These are phyloP conservation scores for Mus caroli DNA, from an alignment of 2,797 vertebrate genomes.

Conservation along the genomic window DNA sequence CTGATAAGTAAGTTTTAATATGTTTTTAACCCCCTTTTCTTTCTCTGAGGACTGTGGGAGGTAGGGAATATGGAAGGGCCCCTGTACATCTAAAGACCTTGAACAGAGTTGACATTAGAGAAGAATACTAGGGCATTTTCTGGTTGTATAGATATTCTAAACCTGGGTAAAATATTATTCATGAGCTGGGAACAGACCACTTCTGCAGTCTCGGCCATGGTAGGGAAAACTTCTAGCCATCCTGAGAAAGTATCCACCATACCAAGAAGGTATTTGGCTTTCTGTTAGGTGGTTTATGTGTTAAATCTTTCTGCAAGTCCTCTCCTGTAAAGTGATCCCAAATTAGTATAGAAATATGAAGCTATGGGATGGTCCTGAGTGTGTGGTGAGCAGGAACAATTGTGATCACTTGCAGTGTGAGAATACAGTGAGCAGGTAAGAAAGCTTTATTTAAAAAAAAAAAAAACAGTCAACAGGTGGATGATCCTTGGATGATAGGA, in stretches of 20 bases:
- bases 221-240: not conserved
- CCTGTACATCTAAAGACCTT: not conserved
- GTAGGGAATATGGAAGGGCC: not conserved
- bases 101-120: not conserved
- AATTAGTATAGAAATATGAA: too few species aligned
- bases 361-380: too few species aligned
- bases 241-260: not conserved
- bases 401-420: accelerated
- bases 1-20: not conserved
- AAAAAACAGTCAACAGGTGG: not conserved
- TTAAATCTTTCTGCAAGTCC: too few species aligned
- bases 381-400: not conserved
- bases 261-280: too few species aligned
- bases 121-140: not conserved
- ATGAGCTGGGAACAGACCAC: not conserved
- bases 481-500: not conserved
- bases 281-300: not conserved
- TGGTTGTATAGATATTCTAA: not conserved
- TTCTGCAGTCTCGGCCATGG: not conserved
- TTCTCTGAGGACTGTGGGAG: not conserved
- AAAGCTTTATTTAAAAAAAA: not conserved
- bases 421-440: not conserved
- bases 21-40: not conserved
- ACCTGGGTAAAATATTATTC: not conserved
- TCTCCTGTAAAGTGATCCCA: too few species aligned